Conservation (phyloP, 2,113 vertebrate species). For the Beaufortia kweichowensis region DNA sequence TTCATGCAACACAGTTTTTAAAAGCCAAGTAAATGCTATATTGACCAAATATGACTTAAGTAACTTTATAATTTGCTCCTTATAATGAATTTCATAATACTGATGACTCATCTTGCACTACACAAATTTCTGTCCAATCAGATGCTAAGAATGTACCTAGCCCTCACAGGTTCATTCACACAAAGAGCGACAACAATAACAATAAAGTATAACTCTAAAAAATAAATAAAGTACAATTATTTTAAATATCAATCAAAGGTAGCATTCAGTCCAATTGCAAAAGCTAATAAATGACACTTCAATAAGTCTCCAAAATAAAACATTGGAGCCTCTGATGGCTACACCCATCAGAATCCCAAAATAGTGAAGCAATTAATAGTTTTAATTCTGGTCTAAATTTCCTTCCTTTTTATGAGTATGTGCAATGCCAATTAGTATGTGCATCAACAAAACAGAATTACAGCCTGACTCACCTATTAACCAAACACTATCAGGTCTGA, state of each 20-base stretch:
- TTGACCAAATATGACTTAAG: no score
- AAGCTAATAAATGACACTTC: conserved; percentile 7
- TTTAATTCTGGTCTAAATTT: neutral
- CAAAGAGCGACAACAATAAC: no score
- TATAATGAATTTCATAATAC: no score
- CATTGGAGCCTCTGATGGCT: neutral
- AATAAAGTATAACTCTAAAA: no score
- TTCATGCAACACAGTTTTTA: neutral
- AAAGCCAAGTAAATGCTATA: neutral
- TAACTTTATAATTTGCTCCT: no score
- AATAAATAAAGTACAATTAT: no score
- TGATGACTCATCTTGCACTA: no score
- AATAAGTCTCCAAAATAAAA: neutral
- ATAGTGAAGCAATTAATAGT: neutral
- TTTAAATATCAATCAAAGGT: no score
- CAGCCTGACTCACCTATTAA: conserved; percentile 13
- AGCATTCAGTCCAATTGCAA: no score
- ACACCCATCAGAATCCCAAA: conserved; percentile 3
- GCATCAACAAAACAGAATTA: conserved; percentile 14
- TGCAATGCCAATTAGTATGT: neutral
- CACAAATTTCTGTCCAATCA: no score
- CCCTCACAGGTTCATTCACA: no score
- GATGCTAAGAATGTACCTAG: no score
- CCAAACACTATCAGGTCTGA: conserved; percentile 19
- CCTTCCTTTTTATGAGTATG: neutral